Conservation (phyloP, 2,797 vertebrate genomes). For the Avahi laniger region DNA sequence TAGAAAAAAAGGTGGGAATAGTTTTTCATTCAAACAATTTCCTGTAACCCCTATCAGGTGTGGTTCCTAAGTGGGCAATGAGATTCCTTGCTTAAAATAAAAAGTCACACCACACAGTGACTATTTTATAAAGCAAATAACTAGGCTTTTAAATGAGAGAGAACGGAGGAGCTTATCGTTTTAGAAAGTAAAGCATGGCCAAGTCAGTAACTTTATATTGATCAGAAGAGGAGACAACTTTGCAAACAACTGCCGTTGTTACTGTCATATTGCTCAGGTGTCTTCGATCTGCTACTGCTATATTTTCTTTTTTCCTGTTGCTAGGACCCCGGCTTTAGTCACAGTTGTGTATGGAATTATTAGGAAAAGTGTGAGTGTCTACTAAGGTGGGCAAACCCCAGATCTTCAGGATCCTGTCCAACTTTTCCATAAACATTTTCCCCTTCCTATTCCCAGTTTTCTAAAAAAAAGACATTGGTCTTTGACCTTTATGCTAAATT, state of each 20-base stretch:
- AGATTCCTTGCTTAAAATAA: background rate
- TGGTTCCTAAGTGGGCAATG: background rate
- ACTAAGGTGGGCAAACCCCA: background rate
- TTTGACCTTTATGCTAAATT: background rate
- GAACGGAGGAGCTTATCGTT: background rate
- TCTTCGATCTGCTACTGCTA: background rate
- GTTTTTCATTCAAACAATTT: background rate
- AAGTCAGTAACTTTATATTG: background rate
- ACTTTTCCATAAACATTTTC: background rate
- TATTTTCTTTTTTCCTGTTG: background rate
- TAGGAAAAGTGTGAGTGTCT: background rate
- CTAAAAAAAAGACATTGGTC: background rate
- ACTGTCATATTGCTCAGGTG: background rate
- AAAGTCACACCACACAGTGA: background rate
- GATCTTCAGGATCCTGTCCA: background rate
- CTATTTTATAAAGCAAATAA: background rate
- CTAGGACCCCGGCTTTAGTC: background rate
- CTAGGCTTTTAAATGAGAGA: background rate
- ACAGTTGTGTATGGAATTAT: background rate
- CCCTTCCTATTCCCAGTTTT: background rate
- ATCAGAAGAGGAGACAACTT: background rate
- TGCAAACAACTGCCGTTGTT: fast-evolving
- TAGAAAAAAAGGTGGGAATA: background rate
- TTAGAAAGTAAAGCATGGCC: background rate
- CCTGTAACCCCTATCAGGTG: background rate